phyloP scores from a whole-genome alignment of 2,888 invertebrate genomes.

The Myopa testacea region DNA sequence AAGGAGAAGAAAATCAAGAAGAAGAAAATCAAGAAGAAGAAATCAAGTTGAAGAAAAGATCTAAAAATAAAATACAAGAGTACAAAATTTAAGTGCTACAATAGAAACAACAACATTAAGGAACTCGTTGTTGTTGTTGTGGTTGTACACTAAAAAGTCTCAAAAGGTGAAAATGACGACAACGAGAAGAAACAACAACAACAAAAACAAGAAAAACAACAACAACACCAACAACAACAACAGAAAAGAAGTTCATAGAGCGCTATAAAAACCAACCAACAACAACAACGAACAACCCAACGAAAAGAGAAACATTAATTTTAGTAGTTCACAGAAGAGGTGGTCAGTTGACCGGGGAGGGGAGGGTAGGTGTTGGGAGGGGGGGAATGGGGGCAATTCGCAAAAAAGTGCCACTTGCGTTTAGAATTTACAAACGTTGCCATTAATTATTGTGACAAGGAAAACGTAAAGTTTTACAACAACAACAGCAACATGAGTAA shows the following conservation, averaged over 20 bases:
- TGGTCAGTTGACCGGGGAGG: not conserved
- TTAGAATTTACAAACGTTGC: too few species aligned
- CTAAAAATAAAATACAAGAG: too few species aligned
- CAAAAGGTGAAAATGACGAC: conserved; percentile 18
- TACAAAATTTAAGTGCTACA: too few species aligned
- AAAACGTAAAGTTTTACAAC: not conserved
- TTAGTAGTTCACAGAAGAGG: not conserved
- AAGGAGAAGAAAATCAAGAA: not conserved
- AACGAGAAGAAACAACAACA: conserved; percentile 19
- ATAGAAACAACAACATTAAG: not conserved
- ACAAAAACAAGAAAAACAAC: not conserved
- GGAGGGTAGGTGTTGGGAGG: not conserved
- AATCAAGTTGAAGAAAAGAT: not conserved
- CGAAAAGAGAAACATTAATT: too few species aligned
- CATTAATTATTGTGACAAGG: too few species aligned
- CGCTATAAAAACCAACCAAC: not conserved
- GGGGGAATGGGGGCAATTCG: not conserved
- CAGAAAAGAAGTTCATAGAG: not conserved
- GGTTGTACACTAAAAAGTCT: not conserved
- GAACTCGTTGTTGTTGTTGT: not conserved
- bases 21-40: not conserved
- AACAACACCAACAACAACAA: conserved; percentile 20
- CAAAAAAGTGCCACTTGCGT: too few species aligned
- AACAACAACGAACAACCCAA: too few species aligned
- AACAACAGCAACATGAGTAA: conserved; percentile 19